Percentiles rank a stretch among this genome's conserved stretches.
Conservation (phyloP, 1,140 invertebrate species). For the Lordiphosa clarofinis region DNA sequence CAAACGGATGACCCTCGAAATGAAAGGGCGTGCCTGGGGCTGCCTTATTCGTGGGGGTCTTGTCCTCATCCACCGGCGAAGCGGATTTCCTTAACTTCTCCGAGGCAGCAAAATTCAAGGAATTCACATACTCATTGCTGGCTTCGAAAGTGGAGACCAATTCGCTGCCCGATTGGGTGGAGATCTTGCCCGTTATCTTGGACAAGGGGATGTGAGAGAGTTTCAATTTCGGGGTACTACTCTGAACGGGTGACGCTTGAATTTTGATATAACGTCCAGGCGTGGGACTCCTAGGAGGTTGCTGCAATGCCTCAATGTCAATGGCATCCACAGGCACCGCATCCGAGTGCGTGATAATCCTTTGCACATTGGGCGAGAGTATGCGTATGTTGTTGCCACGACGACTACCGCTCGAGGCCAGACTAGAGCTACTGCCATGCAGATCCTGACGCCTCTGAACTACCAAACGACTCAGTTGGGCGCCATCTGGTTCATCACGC, state of each 20-base stretch:
- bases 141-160: conserved; percentile 69
- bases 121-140: conserved; percentile 55
- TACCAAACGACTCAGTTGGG: conserved; percentile 56
- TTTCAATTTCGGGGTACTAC: conserved; percentile 44
- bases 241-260: conserved; percentile 1
- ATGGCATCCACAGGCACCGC: conserved; percentile 58
- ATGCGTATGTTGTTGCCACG: conserved; percentile 71
- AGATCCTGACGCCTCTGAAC: conserved; percentile 53
- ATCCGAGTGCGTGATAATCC: conserved; percentile 72
- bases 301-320: conserved; percentile 63
- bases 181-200: conserved; percentile 70
- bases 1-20: conserved; percentile 46
- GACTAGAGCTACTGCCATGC: conserved; percentile 58
- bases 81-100: conserved; percentile 14
- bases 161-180: conserved; percentile 72
- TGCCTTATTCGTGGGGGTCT: conserved; percentile 64
- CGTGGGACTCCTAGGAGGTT: conserved; percentile 43
- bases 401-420: conserved; percentile 52
- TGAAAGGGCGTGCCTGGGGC: conserved; percentile 50
- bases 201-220: conserved; percentile 72
- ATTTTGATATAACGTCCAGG: conserved; percentile 49
- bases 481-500: conserved; percentile 64
- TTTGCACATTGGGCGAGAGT: conserved; percentile 74
- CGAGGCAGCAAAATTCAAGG: conserved; percentile 24
- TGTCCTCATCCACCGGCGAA: conserved; percentile 53